These are phyloP conservation scores for Cordilura impudica DNA, from an alignment of 2,888 invertebrate genomes.

Conservation along the genomic window DNA sequence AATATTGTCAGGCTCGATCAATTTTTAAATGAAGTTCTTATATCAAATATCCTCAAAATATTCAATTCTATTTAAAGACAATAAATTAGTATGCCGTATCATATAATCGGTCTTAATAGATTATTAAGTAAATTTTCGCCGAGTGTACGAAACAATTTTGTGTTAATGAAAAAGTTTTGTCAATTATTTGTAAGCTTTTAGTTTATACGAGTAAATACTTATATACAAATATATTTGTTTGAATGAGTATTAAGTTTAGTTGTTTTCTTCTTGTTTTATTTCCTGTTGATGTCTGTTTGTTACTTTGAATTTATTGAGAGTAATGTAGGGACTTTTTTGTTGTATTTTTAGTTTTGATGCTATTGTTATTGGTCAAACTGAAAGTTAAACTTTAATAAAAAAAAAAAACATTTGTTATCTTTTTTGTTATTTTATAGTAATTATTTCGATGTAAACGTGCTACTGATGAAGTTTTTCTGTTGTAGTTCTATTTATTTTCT, in stretches of 20 bases:
- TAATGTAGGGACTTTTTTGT: slow-evolving; percentile 18
- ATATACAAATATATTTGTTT: background rate
- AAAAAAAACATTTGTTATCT: slow-evolving; percentile 31
- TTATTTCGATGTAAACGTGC: slow-evolving; percentile 54
- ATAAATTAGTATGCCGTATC: too few relatives aligned
- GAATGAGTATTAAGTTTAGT: slow-evolving; percentile 16
- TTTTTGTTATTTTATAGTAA: slow-evolving; percentile 49
- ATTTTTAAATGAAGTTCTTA: too few relatives aligned
- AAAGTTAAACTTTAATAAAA: slow-evolving; percentile 52
- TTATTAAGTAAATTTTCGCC: background rate
- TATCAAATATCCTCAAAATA: too few relatives aligned
- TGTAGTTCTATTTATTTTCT: background rate
- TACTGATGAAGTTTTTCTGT: slow-evolving; percentile 35
- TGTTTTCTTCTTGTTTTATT: slow-evolving; percentile 41
- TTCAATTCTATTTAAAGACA: too few relatives aligned
- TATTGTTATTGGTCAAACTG: slow-evolving; percentile 48
- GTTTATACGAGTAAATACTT: background rate
- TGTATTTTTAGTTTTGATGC: slow-evolving; percentile 16
- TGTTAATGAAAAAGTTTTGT: slow-evolving; percentile 56
- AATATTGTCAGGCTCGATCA: too few relatives aligned
- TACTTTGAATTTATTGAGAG: slow-evolving; percentile 15
- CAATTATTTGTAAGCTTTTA: slow-evolving; percentile 50
- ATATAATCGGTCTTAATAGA: background rate
- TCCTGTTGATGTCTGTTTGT: slow-evolving; percentile 57
- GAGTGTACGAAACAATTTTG: slow-evolving; percentile 21